Evolutionary conservation across 2,888 invertebrate species (phyloP).

Genomic region (Trisateles emortualis): DNA sequence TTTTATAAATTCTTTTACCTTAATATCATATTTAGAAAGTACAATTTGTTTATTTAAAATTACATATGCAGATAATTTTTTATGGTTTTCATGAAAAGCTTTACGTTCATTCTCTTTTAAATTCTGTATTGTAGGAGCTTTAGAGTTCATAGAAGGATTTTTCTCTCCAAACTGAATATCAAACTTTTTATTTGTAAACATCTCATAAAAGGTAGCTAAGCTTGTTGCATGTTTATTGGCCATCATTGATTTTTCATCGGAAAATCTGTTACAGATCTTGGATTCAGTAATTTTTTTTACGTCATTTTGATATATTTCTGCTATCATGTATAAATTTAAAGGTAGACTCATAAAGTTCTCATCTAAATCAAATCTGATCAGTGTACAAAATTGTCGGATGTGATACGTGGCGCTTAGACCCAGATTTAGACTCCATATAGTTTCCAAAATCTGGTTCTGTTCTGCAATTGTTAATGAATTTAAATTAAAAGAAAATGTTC

Average conservation of each 20-base stretch:
- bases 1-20: slow-evolving; percentile 12
- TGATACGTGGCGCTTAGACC: neutral
- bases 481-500: slow-evolving; percentile 37
- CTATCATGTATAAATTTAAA: slow-evolving; percentile 36
- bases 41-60: slow-evolving; percentile 9
- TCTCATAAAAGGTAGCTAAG: slow-evolving; percentile 23
- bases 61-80: slow-evolving; percentile 22
- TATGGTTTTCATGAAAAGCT: slow-evolving; percentile 19
- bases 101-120: slow-evolving; percentile 14
- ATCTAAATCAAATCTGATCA: neutral
- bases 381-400: neutral
- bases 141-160: slow-evolving; percentile 12
- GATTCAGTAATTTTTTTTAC: slow-evolving; percentile 9
- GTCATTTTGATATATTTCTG: slow-evolving; percentile 22
- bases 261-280: neutral
- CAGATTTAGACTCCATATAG: slow-evolving; percentile 21
- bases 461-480: slow-evolving; percentile 21
- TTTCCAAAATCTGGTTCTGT: slow-evolving; percentile 26
- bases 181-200: slow-evolving; percentile 31
- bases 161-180: slow-evolving; percentile 33
- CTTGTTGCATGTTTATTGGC: neutral
- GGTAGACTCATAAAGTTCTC: slow-evolving; percentile 28
- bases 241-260: neutral
- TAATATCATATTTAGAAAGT: slow-evolving; percentile 15
- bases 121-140: slow-evolving; percentile 23